Conservation (phyloP, 1,140 invertebrate species). For the Lethrus apterus region DNA sequence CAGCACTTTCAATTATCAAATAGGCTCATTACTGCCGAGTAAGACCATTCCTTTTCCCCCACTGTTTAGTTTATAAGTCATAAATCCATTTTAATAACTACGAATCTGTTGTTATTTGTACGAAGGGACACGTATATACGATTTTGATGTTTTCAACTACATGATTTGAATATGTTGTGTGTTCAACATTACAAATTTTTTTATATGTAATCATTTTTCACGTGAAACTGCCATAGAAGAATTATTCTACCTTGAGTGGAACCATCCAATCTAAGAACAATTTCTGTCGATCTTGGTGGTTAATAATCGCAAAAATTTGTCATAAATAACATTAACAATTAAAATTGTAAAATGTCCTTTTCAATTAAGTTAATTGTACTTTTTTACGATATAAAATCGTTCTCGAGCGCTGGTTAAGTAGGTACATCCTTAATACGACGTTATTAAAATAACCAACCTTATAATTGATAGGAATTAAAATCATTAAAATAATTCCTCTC, state of each 20-base stretch:
- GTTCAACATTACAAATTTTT: too few species aligned
- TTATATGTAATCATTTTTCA: too few species aligned
- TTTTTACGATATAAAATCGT: too few species aligned
- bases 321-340: too few species aligned
- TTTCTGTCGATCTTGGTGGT: too few species aligned
- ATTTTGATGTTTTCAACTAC: background rate
- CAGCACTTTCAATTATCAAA: constrained; percentile 20
- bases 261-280: too few species aligned
- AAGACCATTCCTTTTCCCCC: constrained; percentile 18
- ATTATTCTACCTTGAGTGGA: too few species aligned
- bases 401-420: constrained; percentile 6
- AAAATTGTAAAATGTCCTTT: too few species aligned
- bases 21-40: constrained; percentile 17
- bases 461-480: constrained; percentile 25
- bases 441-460: constrained; percentile 22
- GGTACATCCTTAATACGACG: constrained; percentile 11
- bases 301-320: too few species aligned
- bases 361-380: too few species aligned
- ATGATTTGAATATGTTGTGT: background rate
- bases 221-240: too few species aligned
- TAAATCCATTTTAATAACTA: constrained; percentile 23
- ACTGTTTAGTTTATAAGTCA: too few species aligned
- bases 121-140: background rate
- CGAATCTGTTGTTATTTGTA: constrained; percentile 11
- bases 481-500: constrained; percentile 26